Base-by-base conservation (phyloP, 1,140 invertebrate species). In the Potamilus streckersoni region DNA sequence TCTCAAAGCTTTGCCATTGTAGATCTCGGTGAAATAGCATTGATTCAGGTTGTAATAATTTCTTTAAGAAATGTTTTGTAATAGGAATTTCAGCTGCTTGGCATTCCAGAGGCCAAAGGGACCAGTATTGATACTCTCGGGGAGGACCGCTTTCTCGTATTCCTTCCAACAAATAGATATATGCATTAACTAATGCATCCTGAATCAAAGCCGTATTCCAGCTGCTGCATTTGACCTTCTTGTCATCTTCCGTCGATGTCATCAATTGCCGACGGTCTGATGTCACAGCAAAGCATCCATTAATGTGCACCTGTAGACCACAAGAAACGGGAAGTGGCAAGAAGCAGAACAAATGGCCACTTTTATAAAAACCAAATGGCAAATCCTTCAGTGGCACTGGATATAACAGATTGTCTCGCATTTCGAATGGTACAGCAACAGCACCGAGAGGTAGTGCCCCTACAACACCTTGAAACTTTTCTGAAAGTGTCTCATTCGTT, bases 251-350 rank as follows among this genome's bases (percentile, higher is more conserved):
- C 8, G 19, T 65, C 61, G 14, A 19, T 23, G 56, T 23, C 57
- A 11, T 73, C 57, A 84, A 67, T 59, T 69, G 59, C 19, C 76
- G 74, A 56, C 83, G 71, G 65, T 83, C 74, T 20, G 78, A 74
- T 2, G 77, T 77, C 14, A 85, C 70, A 38, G 73, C 65, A 79
- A 86, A 86, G 13, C 75, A 55, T 20, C 80, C 82, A 71, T 85
- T 86, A 11, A 85, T 73, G 68, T 83, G 80, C 60, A 81, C 69
- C 17, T 79, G 80, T 55, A 84, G 73, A 15, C 76, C 75, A 56
- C 71, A 80, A 16, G 58, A 20, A 59, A 86, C 78, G 57, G 83
- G 78, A 17, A 84, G 66, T 17, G 84, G 84, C 38, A 85, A 64
- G 69, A 78, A 83, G 68, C 80, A 81, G 74, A 83, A 86, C 5